Base-by-base conservation (phyloP, 2,888 invertebrate genomes). In the Andrena chrysosceles region DNA sequence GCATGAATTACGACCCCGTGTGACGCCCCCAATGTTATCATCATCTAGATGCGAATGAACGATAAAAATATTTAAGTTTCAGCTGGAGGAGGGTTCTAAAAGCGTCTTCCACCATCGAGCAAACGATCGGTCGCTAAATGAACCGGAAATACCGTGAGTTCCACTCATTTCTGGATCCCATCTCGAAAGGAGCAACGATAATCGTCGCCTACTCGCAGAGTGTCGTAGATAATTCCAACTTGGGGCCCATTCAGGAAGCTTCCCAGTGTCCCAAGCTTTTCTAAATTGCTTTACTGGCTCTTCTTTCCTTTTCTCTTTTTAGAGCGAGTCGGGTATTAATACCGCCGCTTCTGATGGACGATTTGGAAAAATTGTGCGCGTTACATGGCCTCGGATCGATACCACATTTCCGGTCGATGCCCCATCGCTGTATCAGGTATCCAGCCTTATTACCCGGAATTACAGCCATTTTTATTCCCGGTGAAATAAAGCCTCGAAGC, bases 181-280 rank as follows among this genome's bases (percentile, higher is more conserved):
- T 52, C 31, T 26, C 3, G 8, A 0, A 10, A 68, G 60, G 31
- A 33, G 10, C 42, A 31, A 35, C 35, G 62, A 69, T 54, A 62
- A 56, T 42, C 35, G 23, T 52, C 2, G 23, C 20, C 35, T 35
- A 31, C 31, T 68, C 26, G 23, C 16, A 52, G 26, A 79, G 60
- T 69, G 70, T 49, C 29, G 54, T 54, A 66, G 48, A 77, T 82
- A 54, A 85, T 85, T 69, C 83, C 35, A 64, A 54, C 29, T 35
- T 2, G 31, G 75, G 56, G 48, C 42, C 42, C 73, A 70, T 82
- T 82, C 69, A 62, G 52, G 54, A 33, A 67, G 26, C 62, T 77
- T 63, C 48, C 23, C 49, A 42, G 13, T 31, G 31, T 42, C 5
- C 60, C 33, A 13, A 26, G 68, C 76, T 84, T 79, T 79, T 69